phyloP scores from a whole-genome alignment of 2,797 vertebrate genomes.

The Esox masquinongy region DNA sequence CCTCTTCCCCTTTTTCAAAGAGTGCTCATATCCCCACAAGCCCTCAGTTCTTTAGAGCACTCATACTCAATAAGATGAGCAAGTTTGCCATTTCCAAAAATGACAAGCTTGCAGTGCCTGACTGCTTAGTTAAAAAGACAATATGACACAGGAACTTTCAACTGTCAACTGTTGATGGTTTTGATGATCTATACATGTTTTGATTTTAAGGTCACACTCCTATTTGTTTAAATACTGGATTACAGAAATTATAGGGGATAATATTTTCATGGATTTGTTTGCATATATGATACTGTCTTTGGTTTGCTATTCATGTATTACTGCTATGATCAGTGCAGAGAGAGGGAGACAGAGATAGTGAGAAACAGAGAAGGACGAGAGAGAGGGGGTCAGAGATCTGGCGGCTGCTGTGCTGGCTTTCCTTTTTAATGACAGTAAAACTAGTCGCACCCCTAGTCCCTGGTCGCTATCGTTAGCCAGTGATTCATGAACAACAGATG shows the following conservation, averaged over 20 bases:
- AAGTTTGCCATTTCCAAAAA: too few species aligned
- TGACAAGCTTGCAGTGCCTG: too few species aligned
- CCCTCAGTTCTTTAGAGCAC: too few species aligned
- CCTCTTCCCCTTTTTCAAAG: too few species aligned
- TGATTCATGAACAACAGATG: slow-evolving; percentile 5
- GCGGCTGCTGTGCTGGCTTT: not conserved
- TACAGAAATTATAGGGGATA: slow-evolving; percentile 8
- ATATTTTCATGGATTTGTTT: slow-evolving; percentile 33
- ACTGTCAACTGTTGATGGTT: too few species aligned
- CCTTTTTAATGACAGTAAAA: not conserved
- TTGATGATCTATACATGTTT: not conserved
- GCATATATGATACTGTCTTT: not conserved
- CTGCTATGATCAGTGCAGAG: not conserved
- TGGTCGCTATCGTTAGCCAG: not conserved
- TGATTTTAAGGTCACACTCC: slow-evolving; percentile 16
- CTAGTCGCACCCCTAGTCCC: not conserved
- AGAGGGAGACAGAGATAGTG: too few species aligned
- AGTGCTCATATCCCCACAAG: too few species aligned
- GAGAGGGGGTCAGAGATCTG: too few species aligned
- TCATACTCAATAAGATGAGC: too few species aligned
- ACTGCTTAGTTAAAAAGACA: too few species aligned
- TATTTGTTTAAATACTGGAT: slow-evolving; percentile 36
- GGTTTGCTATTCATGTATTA: not conserved
- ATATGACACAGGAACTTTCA: too few species aligned
- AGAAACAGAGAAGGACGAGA: too few species aligned